A percentile compares a stretch with the other conserved stretches of the same genome.
phyloP scores from a whole-genome alignment of 2,888 invertebrate genomes.

The Agrochola circellaris region DNA sequence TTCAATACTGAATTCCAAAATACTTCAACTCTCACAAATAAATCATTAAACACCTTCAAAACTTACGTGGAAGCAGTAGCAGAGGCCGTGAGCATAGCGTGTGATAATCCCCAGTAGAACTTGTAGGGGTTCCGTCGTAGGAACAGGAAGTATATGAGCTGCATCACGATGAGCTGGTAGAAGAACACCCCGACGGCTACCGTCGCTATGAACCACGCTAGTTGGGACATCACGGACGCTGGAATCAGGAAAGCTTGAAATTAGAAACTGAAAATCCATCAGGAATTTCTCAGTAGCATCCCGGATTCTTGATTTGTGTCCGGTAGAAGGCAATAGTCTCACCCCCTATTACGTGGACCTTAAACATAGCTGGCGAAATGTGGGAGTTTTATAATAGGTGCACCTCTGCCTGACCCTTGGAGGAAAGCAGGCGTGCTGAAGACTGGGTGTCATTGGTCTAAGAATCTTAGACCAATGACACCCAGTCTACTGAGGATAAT shows the following conservation, averaged over 20 bases:
- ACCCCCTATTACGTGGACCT: neutral
- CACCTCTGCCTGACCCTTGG: neutral
- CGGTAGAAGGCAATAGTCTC: neutral
- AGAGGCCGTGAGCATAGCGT: conserved; percentile 96
- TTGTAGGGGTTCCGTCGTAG: conserved; percentile 96
- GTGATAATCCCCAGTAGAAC: conserved; percentile 95
- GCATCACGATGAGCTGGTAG: conserved; percentile 96
- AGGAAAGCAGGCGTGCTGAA: neutral
- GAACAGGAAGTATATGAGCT: conserved; percentile 95
- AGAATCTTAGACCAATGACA: too few species aligned
- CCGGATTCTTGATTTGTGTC: neutral
- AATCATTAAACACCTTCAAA: neutral
- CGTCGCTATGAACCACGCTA: conserved; percentile 95
- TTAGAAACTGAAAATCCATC: too few species aligned
- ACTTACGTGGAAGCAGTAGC: conserved; percentile 98
- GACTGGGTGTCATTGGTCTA: neutral
- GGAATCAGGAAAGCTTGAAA: conserved; percentile 74
- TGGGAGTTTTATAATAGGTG: neutral
- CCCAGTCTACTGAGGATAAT: too few species aligned
- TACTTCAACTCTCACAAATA: neutral
- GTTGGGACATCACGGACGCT: conserved; percentile 92
- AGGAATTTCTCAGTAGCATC: neutral
- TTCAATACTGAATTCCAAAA: neutral
- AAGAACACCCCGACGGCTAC: conserved; percentile 95
- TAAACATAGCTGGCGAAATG: neutral